Conservation (phyloP, 2,113 vertebrate genomes). For the Cavia porcellus region DNA sequence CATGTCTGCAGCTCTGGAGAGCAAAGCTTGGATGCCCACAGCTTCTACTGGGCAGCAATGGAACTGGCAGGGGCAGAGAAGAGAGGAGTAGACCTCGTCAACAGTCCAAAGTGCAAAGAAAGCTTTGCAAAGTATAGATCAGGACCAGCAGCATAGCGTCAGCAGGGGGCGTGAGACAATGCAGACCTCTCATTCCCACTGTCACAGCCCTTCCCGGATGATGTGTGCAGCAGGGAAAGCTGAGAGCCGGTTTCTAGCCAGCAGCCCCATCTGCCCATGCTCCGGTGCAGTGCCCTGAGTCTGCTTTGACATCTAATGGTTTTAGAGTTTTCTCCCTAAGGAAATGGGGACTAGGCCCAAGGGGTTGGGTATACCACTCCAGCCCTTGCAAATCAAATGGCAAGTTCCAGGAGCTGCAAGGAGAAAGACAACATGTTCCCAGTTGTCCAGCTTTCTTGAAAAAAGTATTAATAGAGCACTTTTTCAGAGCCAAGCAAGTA, state of each 20-base stretch:
- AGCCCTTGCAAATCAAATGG: slow-evolving; percentile 43
- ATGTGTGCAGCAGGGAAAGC: too few relatives aligned
- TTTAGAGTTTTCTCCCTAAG: neutral
- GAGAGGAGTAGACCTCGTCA: neutral
- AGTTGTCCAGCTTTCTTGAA: neutral
- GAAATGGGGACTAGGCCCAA: neutral
- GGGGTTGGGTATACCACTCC: neutral
- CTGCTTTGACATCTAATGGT: neutral
- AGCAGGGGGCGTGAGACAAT: neutral
- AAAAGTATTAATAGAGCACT: neutral
- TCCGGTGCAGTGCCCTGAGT: neutral
- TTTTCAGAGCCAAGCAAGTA: neutral
- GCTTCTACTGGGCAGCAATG: neutral
- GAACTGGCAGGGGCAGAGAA: neutral
- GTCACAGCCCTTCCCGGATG: neutral
- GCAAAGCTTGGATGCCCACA: neutral
- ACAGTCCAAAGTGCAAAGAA: neutral
- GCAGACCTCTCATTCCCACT: neutral
- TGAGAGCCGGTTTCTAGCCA: neutral
- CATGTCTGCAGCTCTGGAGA: neutral
- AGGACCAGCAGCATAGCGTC: neutral
- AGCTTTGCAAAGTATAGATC: neutral
- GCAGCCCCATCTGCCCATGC: neutral
- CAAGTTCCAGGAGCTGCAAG: neutral
- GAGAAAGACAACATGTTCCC: slow-evolving; percentile 34